These are phyloP conservation scores for Dendropsophus ebraccatus DNA, from an alignment of 2,113 vertebrate genomes.

Conservation along the genomic window DNA sequence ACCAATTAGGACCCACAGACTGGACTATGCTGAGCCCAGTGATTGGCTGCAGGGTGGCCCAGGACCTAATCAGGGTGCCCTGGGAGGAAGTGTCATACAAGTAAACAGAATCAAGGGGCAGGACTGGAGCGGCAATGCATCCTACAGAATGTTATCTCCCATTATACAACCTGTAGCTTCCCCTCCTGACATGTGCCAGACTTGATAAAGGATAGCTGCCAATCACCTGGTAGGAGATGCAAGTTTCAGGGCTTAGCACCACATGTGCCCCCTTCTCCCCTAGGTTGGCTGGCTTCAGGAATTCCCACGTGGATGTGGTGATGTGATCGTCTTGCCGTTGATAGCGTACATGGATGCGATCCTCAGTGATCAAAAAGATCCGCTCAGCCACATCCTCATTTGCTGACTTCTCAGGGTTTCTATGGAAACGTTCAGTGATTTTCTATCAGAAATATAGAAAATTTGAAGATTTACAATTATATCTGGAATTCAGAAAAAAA, in stretches of 20 bases:
- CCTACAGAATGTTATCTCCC: too few relatives aligned
- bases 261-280: conserved; percentile 66
- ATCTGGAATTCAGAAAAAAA: too few relatives aligned
- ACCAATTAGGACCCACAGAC: too few relatives aligned
- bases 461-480: background rate
- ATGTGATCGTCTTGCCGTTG: conserved; percentile 76
- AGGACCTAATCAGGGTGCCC: too few relatives aligned
- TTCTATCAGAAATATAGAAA: conserved; percentile 67
- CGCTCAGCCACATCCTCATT: conserved; percentile 82
- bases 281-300: conserved; percentile 69
- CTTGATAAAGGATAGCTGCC: background rate
- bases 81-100: too few relatives aligned
- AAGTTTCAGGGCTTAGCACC: conserved; percentile 73
- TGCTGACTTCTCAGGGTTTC: conserved; percentile 77
- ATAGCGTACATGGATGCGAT: conserved; percentile 78
- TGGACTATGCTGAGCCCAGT: too few relatives aligned
- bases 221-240: conserved; percentile 78
- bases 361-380: conserved; percentile 73
- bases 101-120: too few relatives aligned
- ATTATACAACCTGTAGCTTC: background rate
- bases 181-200: background rate
- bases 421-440: conserved; percentile 84
- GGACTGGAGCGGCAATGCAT: too few relatives aligned
- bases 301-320: conserved; percentile 77
- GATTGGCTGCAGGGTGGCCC: too few relatives aligned